Conservation (phyloP, 2,888 invertebrate genomes). For the Pediacus dermestoides region DNA sequence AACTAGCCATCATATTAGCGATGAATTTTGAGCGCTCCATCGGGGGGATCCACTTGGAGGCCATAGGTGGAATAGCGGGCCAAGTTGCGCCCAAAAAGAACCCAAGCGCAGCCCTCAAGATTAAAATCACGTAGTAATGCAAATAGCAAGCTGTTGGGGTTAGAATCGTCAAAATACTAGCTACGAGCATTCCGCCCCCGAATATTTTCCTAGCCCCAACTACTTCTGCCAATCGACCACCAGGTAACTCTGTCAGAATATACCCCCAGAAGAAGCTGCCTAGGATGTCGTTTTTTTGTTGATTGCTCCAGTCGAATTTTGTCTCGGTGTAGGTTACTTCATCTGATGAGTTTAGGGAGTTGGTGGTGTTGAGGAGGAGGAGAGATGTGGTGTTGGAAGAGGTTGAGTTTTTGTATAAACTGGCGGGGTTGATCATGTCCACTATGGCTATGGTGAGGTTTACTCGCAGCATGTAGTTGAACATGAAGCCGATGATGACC, state of each 20-base stretch:
- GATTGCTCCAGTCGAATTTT: constrained; percentile 72
- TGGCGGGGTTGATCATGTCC: constrained; percentile 63
- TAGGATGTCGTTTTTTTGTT: constrained; percentile 74
- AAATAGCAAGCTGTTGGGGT: constrained; percentile 73
- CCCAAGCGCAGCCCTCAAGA: constrained; percentile 61
- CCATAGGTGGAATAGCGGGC: constrained; percentile 91
- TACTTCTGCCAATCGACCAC: constrained; percentile 78
- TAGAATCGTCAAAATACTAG: constrained; percentile 75
- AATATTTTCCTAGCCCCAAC: constrained; percentile 80
- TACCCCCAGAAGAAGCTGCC: constrained; percentile 93
- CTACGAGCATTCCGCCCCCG: constrained; percentile 80
- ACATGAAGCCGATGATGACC: constrained; percentile 84
- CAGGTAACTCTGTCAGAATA: constrained; percentile 83
- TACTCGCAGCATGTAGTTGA: constrained; percentile 84
- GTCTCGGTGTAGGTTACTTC: no score
- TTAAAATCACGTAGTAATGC: constrained; percentile 66
- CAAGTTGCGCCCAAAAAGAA: constrained; percentile 74
- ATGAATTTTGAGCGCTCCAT: constrained; percentile 90
- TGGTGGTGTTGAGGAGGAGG: constrained; percentile 14
- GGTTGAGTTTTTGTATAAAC: constrained; percentile 32
- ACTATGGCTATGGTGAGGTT: constrained; percentile 85
- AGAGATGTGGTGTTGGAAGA: constrained; percentile 9
- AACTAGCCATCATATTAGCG: constrained; percentile 89
- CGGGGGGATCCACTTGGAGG: constrained; percentile 92
- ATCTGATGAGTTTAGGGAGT: constrained; percentile 13